phyloP scores from a whole-genome alignment of 2,113 vertebrate genomes.

The Podiceps cristatus region DNA sequence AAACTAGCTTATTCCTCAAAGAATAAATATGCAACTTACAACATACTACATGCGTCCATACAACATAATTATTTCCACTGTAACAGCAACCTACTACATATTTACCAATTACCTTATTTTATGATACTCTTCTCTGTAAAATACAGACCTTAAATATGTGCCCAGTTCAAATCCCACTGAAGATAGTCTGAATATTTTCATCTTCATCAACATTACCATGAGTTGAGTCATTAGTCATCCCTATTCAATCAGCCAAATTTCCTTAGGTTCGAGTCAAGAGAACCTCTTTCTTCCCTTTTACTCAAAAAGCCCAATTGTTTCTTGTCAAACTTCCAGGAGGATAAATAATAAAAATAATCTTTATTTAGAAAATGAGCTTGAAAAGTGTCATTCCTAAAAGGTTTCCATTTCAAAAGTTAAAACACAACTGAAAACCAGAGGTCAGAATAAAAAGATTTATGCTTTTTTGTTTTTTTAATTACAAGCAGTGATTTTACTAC shows the following conservation, averaged over 20 bases:
- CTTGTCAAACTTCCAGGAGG: slow-evolving; percentile 25
- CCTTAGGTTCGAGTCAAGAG: slow-evolving; percentile 10
- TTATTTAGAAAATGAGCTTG: background rate
- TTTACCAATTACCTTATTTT: background rate
- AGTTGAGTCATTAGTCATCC: slow-evolving; percentile 13
- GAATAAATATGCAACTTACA: background rate
- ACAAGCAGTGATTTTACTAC: background rate
- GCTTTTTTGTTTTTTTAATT: background rate
- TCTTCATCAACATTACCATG: slow-evolving; percentile 36
- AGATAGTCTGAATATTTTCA: slow-evolving; percentile 7
- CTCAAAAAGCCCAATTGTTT: slow-evolving; percentile 34
- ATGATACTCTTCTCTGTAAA: slow-evolving; percentile 13
- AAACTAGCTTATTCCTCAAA: background rate
- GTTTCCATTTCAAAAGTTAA: background rate
- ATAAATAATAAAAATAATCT: slow-evolving; percentile 24
- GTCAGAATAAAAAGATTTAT: background rate
- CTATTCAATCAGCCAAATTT: slow-evolving; percentile 39
- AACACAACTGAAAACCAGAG: background rate
- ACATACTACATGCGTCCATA: background rate
- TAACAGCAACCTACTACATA: background rate
- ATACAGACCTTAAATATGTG: slow-evolving; percentile 27
- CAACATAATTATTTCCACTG: background rate
- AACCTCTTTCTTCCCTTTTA: slow-evolving; percentile 37
- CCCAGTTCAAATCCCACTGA: slow-evolving; percentile 45
- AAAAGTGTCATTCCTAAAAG: background rate